A percentile compares a stretch with the other conserved stretches of the same genome.
phyloP scores from a whole-genome alignment of 2,888 invertebrate species.

The Idaea straminata region DNA sequence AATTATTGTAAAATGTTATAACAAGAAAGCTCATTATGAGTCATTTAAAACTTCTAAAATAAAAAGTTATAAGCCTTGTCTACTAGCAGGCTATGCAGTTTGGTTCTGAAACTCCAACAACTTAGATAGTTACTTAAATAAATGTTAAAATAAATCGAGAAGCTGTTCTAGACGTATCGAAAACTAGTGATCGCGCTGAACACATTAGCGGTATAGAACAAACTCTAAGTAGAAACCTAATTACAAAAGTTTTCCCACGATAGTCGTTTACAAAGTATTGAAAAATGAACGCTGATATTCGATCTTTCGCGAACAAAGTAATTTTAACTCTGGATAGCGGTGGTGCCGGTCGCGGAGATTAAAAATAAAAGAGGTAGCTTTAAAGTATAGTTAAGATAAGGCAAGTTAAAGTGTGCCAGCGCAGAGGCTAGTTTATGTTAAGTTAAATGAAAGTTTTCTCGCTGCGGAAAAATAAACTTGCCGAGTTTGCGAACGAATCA shows the following conservation, averaged over 20 bases:
- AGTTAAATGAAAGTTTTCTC: conserved; percentile 56
- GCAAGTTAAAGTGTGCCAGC: conserved; percentile 56
- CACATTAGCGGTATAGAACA: conserved; percentile 20
- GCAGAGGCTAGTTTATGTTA: conserved; percentile 55
- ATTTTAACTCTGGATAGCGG: conserved; percentile 67
- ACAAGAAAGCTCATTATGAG: too few relatives aligned
- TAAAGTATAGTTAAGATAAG: conserved; percentile 73
- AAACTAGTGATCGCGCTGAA: not conserved
- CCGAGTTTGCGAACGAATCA: conserved; percentile 17
- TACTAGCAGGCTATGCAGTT: too few relatives aligned
- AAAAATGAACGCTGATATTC: conserved; percentile 71
- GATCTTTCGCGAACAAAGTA: conserved; percentile 72
- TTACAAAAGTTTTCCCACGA: conserved; percentile 55
- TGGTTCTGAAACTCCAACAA: too few relatives aligned
- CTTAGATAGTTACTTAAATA: too few relatives aligned
- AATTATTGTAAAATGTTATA: too few relatives aligned
- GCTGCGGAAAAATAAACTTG: conserved; percentile 47
- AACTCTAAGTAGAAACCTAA: conserved; percentile 49
- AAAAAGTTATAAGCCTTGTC: too few relatives aligned
- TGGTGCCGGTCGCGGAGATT: conserved; percentile 58
- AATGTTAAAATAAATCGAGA: too few relatives aligned
- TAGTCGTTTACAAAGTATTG: conserved; percentile 65
- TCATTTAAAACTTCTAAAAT: too few relatives aligned
- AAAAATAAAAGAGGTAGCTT: conserved; percentile 69
- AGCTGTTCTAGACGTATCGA: too few relatives aligned